Conservation (phyloP, 2,888 invertebrate species). For the Chesias legatella region DNA sequence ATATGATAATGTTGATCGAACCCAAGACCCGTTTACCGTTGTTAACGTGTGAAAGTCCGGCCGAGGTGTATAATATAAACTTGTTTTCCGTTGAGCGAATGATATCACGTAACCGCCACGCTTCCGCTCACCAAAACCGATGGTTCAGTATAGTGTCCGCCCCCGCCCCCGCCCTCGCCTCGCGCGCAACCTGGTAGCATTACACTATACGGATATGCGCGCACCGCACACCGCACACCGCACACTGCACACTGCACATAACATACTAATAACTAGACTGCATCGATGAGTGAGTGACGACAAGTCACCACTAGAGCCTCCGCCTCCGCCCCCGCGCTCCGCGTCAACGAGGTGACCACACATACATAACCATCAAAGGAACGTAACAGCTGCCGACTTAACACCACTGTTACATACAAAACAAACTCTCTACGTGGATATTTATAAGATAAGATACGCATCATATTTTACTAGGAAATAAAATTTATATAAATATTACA, state of each 20-base stretch:
- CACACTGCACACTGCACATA: slow-evolving; percentile 6
- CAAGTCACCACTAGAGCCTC: too few species aligned
- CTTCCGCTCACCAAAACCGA: slow-evolving; percentile 6
- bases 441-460: slow-evolving; percentile 17
- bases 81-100: slow-evolving; percentile 15
- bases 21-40: too few species aligned
- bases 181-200: slow-evolving; percentile 8
- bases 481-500: too few species aligned
- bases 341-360: too few species aligned
- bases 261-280: slow-evolving; percentile 15
- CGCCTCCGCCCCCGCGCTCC: too few species aligned
- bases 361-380: background rate
- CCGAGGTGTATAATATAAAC: slow-evolving; percentile 9
- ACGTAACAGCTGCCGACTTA: slow-evolving; percentile 24
- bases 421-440: slow-evolving; percentile 8
- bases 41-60: slow-evolving; percentile 12
- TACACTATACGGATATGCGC: slow-evolving; percentile 10
- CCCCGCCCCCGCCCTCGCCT: slow-evolving; percentile 7
- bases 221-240: slow-evolving; percentile 6
- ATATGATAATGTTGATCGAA: too few species aligned
- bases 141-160: slow-evolving; percentile 3
- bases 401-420: slow-evolving; percentile 4
- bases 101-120: slow-evolving; percentile 17
- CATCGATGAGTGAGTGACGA: background rate
- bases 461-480: too few species aligned